phyloP scores from a whole-genome alignment of 1,140 invertebrate species.

The Helicoverpa armigera region DNA sequence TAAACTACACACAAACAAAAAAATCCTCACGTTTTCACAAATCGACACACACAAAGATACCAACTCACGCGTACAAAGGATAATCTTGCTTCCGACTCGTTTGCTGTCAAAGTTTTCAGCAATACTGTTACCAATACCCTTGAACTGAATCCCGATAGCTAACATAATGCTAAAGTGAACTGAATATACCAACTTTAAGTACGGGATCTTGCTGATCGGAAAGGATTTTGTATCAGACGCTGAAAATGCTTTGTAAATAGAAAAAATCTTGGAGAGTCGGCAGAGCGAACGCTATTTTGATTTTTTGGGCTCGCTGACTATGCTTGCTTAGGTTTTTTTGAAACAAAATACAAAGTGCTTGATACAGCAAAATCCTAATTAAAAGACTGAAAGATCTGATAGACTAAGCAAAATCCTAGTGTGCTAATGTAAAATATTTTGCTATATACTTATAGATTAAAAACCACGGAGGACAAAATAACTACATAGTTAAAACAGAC shows the following conservation, averaged over 20 bases:
- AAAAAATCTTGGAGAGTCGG: not conserved
- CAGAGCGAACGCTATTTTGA: too few species aligned
- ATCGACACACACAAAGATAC: slow-evolving; percentile 15
- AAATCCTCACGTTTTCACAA: not conserved
- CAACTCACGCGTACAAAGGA: slow-evolving; percentile 29
- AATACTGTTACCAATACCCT: slow-evolving; percentile 36
- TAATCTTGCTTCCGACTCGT: slow-evolving; percentile 40
- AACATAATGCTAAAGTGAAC: slow-evolving; percentile 21
- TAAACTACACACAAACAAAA: not conserved
- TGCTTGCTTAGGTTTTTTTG: too few species aligned
- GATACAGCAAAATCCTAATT: too few species aligned
- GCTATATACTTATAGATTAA: too few species aligned
- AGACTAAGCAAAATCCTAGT: too few species aligned
- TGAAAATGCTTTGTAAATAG: slow-evolving; percentile 24
- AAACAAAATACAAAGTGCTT: too few species aligned
- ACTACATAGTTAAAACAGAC: too few species aligned
- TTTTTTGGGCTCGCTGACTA: too few species aligned
- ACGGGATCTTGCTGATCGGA: slow-evolving; percentile 23
- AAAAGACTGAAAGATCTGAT: too few species aligned
- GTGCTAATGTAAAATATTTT: too few species aligned
- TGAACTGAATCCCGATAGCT: not conserved
- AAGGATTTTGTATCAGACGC: slow-evolving; percentile 17
- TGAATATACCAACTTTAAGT: not conserved
- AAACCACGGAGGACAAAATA: too few species aligned
- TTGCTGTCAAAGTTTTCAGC: slow-evolving; percentile 35